Evolutionary conservation across 92 coral and sea anemone genomes (phyloP).

Genomic region (Palythoa caribaeorum): DNA sequence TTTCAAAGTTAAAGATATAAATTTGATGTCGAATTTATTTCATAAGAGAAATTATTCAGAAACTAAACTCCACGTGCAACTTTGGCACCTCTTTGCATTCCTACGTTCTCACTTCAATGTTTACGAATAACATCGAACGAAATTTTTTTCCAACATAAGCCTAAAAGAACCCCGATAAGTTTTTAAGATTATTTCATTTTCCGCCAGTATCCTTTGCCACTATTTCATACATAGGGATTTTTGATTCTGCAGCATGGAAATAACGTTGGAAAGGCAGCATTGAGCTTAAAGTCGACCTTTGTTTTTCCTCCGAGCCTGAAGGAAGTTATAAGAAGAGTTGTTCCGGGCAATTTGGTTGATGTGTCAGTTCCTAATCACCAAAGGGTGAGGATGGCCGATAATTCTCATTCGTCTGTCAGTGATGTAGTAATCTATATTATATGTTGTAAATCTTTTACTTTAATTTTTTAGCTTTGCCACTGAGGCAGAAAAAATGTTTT

Average conservation of each 20-base stretch:
- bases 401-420: not conserved
- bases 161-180: not conserved
- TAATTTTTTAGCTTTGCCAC: not conserved
- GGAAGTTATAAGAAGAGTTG: not conserved
- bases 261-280: not conserved
- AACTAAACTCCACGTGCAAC: too few species aligned
- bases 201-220: not conserved
- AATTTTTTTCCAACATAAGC: not conserved
- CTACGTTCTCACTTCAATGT: not conserved
- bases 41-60: too few species aligned
- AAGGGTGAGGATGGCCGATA: not conserved
- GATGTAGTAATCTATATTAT: not conserved
- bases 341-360: not conserved
- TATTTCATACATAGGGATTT: not conserved
- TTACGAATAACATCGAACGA: not conserved
- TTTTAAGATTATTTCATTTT: not conserved
- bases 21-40: not conserved
- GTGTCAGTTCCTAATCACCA: not conserved
- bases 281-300: not conserved
- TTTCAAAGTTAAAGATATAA: not conserved
- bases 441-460: not conserved
- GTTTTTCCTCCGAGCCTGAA: not conserved
- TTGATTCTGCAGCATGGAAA: conserved; percentile 1
- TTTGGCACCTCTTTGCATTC: too few species aligned
- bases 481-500: not conserved